Conservation (phyloP, 2,797 vertebrate genomes). For the Buceros bicornis region DNA sequence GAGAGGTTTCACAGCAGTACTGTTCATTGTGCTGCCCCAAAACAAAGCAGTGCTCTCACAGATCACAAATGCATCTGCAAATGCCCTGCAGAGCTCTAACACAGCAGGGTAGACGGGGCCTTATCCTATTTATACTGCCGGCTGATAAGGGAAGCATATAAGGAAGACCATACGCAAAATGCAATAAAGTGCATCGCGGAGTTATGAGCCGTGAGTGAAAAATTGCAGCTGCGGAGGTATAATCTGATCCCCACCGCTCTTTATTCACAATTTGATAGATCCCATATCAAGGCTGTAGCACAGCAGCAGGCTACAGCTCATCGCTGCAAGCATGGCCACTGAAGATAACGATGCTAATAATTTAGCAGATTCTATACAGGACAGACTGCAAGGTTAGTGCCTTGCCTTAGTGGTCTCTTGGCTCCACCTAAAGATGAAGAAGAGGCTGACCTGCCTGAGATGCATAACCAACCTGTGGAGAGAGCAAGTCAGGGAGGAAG, state of each 20-base stretch:
- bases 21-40: neutral
- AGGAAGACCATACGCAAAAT: neutral
- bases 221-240: neutral
- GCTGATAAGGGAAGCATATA: neutral
- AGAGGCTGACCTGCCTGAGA: neutral
- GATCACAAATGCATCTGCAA: neutral
- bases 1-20: neutral
- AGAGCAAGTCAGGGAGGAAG: neutral
- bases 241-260: neutral
- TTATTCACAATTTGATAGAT: neutral
- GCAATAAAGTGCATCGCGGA: neutral
- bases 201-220: neutral
- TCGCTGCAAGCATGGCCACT: neutral
- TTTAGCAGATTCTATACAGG: neutral
- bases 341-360: neutral
- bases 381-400: neutral
- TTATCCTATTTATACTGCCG: neutral
- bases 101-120: neutral
- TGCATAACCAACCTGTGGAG: neutral
- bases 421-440: neutral
- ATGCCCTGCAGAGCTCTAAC: neutral
- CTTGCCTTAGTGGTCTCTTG: neutral
- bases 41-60: neutral
- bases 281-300: neutral
- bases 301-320: neutral